Base-by-base conservation (phyloP, 2,797 vertebrate species). In the Eleutherodactylus coqui region DNA sequence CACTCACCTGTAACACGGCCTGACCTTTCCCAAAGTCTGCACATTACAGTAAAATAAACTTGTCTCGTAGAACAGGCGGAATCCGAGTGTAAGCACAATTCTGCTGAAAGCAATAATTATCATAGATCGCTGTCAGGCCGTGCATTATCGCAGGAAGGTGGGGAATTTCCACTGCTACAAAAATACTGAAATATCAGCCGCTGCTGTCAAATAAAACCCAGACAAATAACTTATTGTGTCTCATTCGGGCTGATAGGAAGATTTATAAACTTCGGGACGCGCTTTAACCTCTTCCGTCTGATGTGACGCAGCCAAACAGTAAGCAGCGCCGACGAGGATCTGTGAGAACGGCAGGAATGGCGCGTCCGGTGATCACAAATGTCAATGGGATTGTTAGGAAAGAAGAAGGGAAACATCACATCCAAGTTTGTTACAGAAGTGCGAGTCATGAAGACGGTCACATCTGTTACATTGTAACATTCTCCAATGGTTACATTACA, bases 141-240 rank as follows among this genome's bases (percentile, higher is more conserved):
- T 1, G 43, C 53, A 73, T 21, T 14, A 69, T 60, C 72, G 27
- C 14, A 24, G 32, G 75, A 78, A 72, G 78, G 84, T 47, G 79
- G 85, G 85, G 85, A 38, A 86, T 76, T 86, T 75, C 85, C 79
- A 81, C 8, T 1, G n/a, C 79, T 64, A 53, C 72, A 49, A 64
- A 77, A 21, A 51, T 34, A 53, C 45, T 27, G 24, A 84, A 69
- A 78, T 67, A 53, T 76, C 62, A 51, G 5, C 45, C 9, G 0
- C 38, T 38, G 16, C 85, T 86, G 85, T 82, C 85, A 82, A 16
- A 81, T 86, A 82, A 86, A 85, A 49, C 10, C 29, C 70, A 36
- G 72, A 69, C 24, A 36, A 53, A 76, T 82, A 43, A 76, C 58
- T 43, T 67, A 82, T 62, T 24, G 38, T 53, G n/a, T 67, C 73